These are phyloP conservation scores for Zosterops borbonicus DNA, from an alignment of 2,113 vertebrate species.

Conservation along the genomic window DNA sequence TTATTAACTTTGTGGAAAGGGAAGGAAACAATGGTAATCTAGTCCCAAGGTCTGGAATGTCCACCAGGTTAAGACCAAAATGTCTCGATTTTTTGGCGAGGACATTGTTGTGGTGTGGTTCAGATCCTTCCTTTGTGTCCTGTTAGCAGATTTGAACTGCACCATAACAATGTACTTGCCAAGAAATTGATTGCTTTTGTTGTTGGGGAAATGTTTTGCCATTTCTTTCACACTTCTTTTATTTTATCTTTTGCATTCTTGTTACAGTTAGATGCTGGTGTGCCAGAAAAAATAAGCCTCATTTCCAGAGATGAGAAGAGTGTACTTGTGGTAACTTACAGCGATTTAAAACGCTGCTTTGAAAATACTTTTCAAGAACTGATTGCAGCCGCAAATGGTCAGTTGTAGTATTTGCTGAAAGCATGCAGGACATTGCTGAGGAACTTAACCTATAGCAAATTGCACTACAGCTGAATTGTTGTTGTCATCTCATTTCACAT, in stretches of 20 bases:
- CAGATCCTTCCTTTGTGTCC: background rate
- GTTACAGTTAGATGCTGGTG: slow-evolving; percentile 94
- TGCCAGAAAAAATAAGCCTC: slow-evolving; percentile 98
- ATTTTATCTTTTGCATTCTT: slow-evolving; percentile 63
- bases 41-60: background rate
- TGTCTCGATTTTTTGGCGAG: slow-evolving; percentile 47
- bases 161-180: background rate
- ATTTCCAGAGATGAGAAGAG: slow-evolving; percentile 99
- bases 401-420: slow-evolving; percentile 91
- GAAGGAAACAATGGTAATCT: background rate
- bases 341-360: slow-evolving; percentile 99
- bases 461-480: slow-evolving; percentile 91
- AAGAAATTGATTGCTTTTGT: slow-evolving; percentile 62
- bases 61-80: slow-evolving; percentile 5
- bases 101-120: background rate
- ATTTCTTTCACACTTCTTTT: slow-evolving; percentile 41
- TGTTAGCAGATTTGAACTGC: background rate
- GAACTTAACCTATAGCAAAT: slow-evolving; percentile 83
- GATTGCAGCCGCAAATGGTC: slow-evolving; percentile 89
- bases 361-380: slow-evolving; percentile 99
- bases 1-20: background rate
- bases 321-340: slow-evolving; percentile 97
- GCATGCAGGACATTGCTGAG: slow-evolving; percentile 76
- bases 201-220: slow-evolving; percentile 64
- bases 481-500: slow-evolving; percentile 78